Base-by-base conservation (phyloP, 2,113 vertebrate genomes). In the Planiliza haematocheilus region DNA sequence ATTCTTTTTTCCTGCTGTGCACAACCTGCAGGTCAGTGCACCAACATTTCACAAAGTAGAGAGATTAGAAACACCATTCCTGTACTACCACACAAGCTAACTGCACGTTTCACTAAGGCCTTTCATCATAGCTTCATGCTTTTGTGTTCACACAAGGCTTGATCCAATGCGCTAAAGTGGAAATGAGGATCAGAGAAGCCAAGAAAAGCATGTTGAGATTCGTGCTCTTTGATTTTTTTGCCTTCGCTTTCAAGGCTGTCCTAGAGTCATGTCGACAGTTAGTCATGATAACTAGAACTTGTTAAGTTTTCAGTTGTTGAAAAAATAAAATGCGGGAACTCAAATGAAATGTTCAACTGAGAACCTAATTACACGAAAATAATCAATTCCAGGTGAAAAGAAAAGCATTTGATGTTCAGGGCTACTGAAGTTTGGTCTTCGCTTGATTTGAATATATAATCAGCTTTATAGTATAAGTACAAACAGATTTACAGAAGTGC, bases 161-260 rank as follows among this genome's bases (percentile, higher is more conserved):
- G 38, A 37, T 70, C 43, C 49, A 66, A 41, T 30, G 77, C 55
- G 17, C 11, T 51, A 55, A 64, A 8, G 41, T 77, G 17, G 9
- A 70, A 80, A 55, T 51, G 14, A 62, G 49, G 43, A 58, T 70
- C 68, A 75, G 41, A 75, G 41, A 60, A 8, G 10, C 21, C 66
- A 2, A 16, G 1, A 8, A 8, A 55, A 16, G 12, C 36, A 52
- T 41, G n/a, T 37, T 56, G 30, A 70, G 11, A 74, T 58, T 52
- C 5, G 36, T 56, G 9, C 16, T 21, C 48, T 69, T 81, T 72
- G 43, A 72, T 82, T 77, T 68, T 13, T 39, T 10, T 14, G 20
- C 24, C 24, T 5, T 30, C 42, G 1, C 39, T 71, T 57, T 71
- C 12, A 52, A 49, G 38, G 52, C 21, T 1, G 1, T 64, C 42